Base-by-base conservation (phyloP, 2,113 vertebrate genomes). In the Prionailurus viverrinus region DNA sequence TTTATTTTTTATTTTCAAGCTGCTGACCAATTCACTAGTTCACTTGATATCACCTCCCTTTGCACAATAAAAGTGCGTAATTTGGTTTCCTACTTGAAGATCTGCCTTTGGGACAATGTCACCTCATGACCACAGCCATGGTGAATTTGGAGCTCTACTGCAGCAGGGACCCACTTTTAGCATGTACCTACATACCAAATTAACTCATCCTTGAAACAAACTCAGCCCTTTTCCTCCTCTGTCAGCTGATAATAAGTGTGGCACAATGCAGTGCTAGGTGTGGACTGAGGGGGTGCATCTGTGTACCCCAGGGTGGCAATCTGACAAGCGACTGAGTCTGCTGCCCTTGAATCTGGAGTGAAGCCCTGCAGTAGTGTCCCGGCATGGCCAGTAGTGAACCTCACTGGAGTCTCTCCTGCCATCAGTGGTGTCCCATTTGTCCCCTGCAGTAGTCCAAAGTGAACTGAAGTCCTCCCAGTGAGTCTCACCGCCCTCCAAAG, bases 131-230 rank as follows among this genome's bases (percentile, higher is more conserved):
- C n/a, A 41, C n/a, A 86, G n/a, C 27, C 16, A 48, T 27, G 3
- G 9, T 29, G 36, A 68, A 68, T 5, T 48, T 48, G 14, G 14
- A 2, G 18, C 5, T 76, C 39, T 27, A 16, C 19, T 41, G 4
- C 11, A 55, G 15, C 23, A 65, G 16, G 4, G 1, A 4, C 53
- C 45, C 10, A 19, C 41, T 18, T 85, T 63, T 27, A 71, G 5
- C 5, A 23, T 41, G 15, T 0, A 1, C 33, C 5, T 23, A 18
- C 1, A 29, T n/a, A 63, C 3, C 5, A 65, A 65, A 36, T 81
- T 25, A 85, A 71, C 1, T 29, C 7, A 41, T 36, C 4, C 6
- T 65, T 65, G 13, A 65, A 68, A 27, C 10, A 48, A 27, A 69
- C 4, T 29, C 53, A 81, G 1, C 2, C 12, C 9, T 16, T 53